A percentile compares a stretch with the other conserved stretches of the same genome.
Conservation (phyloP, 2,113 vertebrate species). For the Condylura cristata region DNA sequence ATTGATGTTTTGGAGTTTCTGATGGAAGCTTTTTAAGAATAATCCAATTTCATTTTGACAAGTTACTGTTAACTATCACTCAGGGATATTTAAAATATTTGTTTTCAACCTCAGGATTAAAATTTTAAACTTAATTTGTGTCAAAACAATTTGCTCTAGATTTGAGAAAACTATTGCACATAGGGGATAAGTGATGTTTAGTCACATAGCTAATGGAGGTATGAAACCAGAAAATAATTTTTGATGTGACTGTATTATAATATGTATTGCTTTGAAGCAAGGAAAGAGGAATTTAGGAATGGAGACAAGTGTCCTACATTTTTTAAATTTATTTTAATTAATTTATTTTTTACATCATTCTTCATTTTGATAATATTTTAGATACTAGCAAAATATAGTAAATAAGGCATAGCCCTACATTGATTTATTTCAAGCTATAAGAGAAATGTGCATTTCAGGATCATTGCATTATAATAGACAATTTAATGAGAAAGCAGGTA, state of each 20-base stretch:
- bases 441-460: not conserved
- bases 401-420: not conserved
- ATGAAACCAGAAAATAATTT: conserved; percentile 36
- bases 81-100: conserved; percentile 21
- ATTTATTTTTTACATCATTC: no score
- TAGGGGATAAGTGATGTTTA: not conserved
- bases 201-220: conserved; percentile 23
- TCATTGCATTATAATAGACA: not conserved
- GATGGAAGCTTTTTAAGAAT: conserved; percentile 63
- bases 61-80: conserved; percentile 67
- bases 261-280: not conserved
- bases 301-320: no score
- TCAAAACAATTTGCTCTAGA: conserved; percentile 59
- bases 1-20: conserved; percentile 49
- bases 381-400: not conserved
- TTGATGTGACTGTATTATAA: conserved; percentile 48
- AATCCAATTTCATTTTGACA: conserved; percentile 70
- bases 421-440: not conserved
- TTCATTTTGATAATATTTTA: not conserved
- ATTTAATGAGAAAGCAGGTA: not conserved
- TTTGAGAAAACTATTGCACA: conserved; percentile 18
- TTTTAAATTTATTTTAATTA: no score
- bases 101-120: conserved; percentile 36
- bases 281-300: not conserved
- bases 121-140: conserved; percentile 54